Evolutionary conservation across 2,113 vertebrate species (phyloP), one percentile per base, ranked within the genome.

Genomic region (Rhea americana): DNA sequence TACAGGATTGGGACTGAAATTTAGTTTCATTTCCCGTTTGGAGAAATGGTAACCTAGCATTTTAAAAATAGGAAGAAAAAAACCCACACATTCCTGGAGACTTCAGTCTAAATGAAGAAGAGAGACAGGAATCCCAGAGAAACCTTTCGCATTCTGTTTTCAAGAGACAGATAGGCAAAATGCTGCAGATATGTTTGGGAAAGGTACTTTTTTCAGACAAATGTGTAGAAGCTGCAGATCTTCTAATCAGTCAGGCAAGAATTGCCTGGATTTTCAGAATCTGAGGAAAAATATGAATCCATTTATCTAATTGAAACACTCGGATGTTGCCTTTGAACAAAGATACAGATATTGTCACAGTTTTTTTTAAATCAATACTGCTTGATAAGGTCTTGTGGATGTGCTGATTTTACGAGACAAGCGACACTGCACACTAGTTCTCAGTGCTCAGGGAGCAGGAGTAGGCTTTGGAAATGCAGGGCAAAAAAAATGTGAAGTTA

Each of bases 81-180:
- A 37, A 47, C 25, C 37, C 6, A 20, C 19, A 24, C 68, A 13
- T 85, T 83, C 35, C 65, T 92, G 18, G 56, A 94, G 85, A 43
- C 66, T 85, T 90, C 78, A 87, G 61, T 74, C 74, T 93, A 82
- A 71, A 35, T 79, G 66, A 82, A 79, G 67, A 93, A 91, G 68
- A 92, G 77, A 87, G 78, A 75, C 71, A 93, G 85, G 65, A 91
- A 80, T 87, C 56, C n/a, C 68, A 81, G 72, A 8, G 8, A 77
- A 6, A 59, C 39, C 55, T 13, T 72, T 93, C 95, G 61, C 66
- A 73, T 96, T 96, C 90, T 87, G 63, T 86, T 97, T 87, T 82
- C 71, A 82, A 30, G 74, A 41, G 45, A 89, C 78, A 80, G 85
- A 61, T 21, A 80, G 32, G 13, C 50, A 81, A 56, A 92, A 59